A percentile compares a stretch with the other conserved stretches of the same genome.
Conservation (phyloP, 1,140 invertebrate species). For the Eufriesea mexicana region DNA sequence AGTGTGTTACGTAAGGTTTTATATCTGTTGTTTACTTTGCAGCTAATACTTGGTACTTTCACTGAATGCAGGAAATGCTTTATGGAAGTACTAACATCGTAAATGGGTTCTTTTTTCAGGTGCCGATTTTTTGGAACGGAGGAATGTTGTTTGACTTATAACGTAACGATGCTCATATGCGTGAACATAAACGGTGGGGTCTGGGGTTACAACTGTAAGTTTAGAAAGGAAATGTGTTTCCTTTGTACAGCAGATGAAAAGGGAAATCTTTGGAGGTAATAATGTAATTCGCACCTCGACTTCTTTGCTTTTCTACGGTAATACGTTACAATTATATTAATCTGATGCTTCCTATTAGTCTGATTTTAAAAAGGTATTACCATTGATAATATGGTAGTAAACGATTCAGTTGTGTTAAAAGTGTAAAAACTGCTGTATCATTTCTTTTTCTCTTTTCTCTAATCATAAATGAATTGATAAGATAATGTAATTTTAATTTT, state of each 20-base stretch:
- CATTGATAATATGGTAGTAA: too few relatives aligned
- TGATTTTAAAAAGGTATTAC: too few relatives aligned
- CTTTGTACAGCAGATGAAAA: background rate
- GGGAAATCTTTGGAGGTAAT: background rate
- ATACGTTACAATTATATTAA: too few relatives aligned
- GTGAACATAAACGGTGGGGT: background rate
- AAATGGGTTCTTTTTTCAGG: background rate
- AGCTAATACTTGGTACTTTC: constrained; percentile 2
- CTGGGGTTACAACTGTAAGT: background rate
- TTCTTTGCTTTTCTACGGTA: too few relatives aligned
- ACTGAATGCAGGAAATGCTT: background rate
- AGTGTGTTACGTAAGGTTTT: constrained; percentile 11
- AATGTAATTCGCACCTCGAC: background rate
- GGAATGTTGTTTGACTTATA: background rate
- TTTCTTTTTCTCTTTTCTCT: too few relatives aligned
- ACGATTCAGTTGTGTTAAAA: too few relatives aligned
- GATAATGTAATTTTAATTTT: too few relatives aligned
- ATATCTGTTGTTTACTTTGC: constrained; percentile 22
- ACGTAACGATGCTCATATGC: background rate
- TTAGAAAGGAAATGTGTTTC: background rate
- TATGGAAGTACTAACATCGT: background rate
- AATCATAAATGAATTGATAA: too few relatives aligned
- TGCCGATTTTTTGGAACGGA: background rate
- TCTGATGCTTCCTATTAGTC: too few relatives aligned
- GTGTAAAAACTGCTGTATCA: too few relatives aligned